A percentile compares a stretch with the other conserved stretches of the same genome.
Evolutionary conservation across 2,888 invertebrate genomes (phyloP).

Genomic region (Tiliacea aurago): DNA sequence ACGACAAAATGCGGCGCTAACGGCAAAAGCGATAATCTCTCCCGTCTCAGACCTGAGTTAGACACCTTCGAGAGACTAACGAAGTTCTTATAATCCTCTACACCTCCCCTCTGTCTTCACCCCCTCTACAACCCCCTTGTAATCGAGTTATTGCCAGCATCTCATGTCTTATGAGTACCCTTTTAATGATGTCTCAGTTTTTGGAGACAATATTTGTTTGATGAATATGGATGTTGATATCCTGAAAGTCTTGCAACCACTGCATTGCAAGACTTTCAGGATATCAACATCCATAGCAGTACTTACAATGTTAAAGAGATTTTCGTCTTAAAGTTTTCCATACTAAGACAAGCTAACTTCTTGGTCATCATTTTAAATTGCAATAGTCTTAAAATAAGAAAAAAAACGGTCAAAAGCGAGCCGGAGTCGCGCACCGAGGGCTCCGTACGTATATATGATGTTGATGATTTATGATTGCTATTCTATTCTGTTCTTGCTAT

Average conservation of each 20-base stretch:
- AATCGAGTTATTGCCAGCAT: slow-evolving; percentile 88
- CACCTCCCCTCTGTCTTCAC: slow-evolving; percentile 65
- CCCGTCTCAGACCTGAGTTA: slow-evolving; percentile 83
- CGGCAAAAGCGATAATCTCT: slow-evolving; percentile 87
- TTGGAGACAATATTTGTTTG: slow-evolving; percentile 61
- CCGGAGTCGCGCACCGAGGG: too few relatives aligned
- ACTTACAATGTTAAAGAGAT: too few relatives aligned
- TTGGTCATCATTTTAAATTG: not conserved
- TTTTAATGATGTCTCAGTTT: slow-evolving; percentile 72
- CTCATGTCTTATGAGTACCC: slow-evolving; percentile 82
- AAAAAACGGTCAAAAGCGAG: too few relatives aligned
- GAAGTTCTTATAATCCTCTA: slow-evolving; percentile 88
- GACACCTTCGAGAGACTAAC: slow-evolving; percentile 89
- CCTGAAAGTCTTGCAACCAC: not conserved
- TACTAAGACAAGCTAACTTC: not conserved
- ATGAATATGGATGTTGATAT: slow-evolving; percentile 41
- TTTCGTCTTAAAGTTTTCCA: not conserved
- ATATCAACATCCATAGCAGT: not conserved
- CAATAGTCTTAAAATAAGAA: not conserved
- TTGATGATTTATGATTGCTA: too few relatives aligned
- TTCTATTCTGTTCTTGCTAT: too few relatives aligned
- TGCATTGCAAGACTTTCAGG: not conserved
- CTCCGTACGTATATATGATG: too few relatives aligned
- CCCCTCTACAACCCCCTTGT: slow-evolving; percentile 72
- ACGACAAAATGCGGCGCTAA: slow-evolving; percentile 82